These are phyloP conservation scores for Pogonophryne albipinna DNA, from an alignment of 2,797 vertebrate species.

Conservation along the genomic window DNA sequence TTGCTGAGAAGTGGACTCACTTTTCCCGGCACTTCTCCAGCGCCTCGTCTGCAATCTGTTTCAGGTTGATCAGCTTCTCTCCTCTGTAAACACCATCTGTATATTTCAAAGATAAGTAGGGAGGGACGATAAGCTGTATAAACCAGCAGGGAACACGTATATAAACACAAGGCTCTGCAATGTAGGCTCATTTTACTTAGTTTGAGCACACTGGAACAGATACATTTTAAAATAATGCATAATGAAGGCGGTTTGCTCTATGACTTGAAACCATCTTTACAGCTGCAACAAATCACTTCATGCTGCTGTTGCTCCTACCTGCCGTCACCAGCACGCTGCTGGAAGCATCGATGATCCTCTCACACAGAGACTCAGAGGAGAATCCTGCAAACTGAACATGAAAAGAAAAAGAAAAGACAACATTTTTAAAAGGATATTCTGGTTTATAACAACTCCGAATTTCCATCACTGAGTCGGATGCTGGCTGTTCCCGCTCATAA, in stretches of 20 bases:
- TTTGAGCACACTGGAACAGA: too few species aligned
- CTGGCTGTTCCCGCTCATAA: background rate
- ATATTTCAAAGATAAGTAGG: constrained; percentile 7
- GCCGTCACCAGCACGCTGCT: constrained; percentile 85
- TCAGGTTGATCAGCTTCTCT: constrained; percentile 88
- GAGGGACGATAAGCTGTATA: constrained; percentile 2
- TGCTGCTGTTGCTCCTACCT: constrained; percentile 69
- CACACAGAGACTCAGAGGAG: constrained; percentile 85
- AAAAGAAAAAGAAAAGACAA: constrained; percentile 17
- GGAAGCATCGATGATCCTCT: constrained; percentile 84
- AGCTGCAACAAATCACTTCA: constrained; percentile 13
- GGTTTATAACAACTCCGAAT: background rate
- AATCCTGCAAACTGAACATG: constrained; percentile 87
- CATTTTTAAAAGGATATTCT: background rate
- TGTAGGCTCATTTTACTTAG: too few species aligned
- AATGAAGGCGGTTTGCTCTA: background rate
- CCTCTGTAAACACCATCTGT: constrained; percentile 87
- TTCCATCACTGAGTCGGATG: background rate
- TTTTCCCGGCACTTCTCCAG: constrained; percentile 82
- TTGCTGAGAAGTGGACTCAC: constrained; percentile 62
- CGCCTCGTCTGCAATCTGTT: constrained; percentile 84
- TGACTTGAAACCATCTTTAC: constrained; percentile 10
- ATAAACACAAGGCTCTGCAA: constrained; percentile 6
- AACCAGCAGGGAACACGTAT: constrained; percentile 18
- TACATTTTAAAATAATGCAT: too few species aligned